These are phyloP conservation scores for Phengaris alcon DNA, from an alignment of 2,888 invertebrate species.

Conservation along the genomic window DNA sequence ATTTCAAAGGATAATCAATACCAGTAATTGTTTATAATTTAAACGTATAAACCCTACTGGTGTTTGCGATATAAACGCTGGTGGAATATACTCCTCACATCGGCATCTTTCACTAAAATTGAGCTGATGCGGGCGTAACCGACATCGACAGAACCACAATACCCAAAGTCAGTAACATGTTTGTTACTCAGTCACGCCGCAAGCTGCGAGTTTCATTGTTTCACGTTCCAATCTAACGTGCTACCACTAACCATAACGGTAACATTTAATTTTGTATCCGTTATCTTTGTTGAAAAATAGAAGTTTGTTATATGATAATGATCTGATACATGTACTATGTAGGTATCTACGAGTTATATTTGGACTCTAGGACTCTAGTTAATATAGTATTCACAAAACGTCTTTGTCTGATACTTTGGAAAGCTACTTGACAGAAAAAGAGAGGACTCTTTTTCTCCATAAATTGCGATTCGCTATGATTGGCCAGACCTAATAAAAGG, in stretches of 20 bases:
- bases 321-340: no score
- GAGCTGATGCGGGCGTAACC: constrained; percentile 1
- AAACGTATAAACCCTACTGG: no score
- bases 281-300: not conserved
- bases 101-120: not conserved
- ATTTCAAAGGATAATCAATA: no score
- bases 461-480: no score
- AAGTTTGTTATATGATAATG: not conserved
- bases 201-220: constrained; percentile 8
- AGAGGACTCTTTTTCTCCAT: no score
- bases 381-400: no score
- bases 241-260: not conserved
- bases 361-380: no score
- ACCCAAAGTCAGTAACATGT: constrained; percentile 11
- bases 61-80: not conserved
- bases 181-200: constrained; percentile 7
- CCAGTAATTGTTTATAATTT: no score
- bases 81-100: not conserved
- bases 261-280: not conserved
- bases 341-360: no score
- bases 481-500: no score
- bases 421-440: no score
- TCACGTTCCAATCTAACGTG: not conserved
- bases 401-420: no score
- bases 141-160: constrained; percentile 2